These are phyloP conservation scores for Lethocerus indicus DNA, from an alignment of 1,140 invertebrate genomes.

Conservation along the genomic window DNA sequence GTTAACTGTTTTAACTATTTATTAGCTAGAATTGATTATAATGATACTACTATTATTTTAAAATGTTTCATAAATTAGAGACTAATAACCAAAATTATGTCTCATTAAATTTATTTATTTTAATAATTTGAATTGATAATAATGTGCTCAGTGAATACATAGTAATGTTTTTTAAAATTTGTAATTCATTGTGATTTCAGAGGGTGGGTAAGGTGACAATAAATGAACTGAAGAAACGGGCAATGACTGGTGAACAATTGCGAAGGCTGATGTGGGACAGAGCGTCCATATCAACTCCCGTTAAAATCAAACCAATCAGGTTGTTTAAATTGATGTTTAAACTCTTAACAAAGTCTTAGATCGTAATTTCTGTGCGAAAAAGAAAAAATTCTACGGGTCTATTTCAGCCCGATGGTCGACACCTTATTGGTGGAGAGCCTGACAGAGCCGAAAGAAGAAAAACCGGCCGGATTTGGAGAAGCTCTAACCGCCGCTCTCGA, in stretches of 20 bases:
- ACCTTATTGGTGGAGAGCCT: slow-evolving; percentile 5
- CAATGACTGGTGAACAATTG: slow-evolving; percentile 72
- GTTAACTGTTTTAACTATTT: too few relatives aligned
- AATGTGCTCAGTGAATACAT: too few relatives aligned
- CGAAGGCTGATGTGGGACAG: slow-evolving; percentile 75
- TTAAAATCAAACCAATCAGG: slow-evolving; percentile 40
- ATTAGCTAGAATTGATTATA: too few relatives aligned
- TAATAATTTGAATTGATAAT: too few relatives aligned
- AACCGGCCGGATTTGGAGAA: slow-evolving; percentile 20
- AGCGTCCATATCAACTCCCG: slow-evolving; percentile 68
- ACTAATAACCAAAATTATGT: too few relatives aligned
- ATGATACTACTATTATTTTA: too few relatives aligned
- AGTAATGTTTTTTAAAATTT: not conserved
- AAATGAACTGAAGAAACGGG: slow-evolving; percentile 58
- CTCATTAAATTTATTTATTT: too few relatives aligned
- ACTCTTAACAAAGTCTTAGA: not conserved
- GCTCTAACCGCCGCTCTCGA: slow-evolving; percentile 59
- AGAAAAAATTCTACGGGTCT: not conserved
- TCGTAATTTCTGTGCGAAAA: not conserved
- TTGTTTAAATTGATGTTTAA: slow-evolving; percentile 22
- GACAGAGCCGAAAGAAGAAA: not conserved
- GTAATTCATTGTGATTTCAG: slow-evolving; percentile 27
- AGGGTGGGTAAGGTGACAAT: slow-evolving; percentile 76
- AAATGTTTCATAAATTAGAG: too few relatives aligned
- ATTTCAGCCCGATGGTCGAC: slow-evolving; percentile 1